Evolutionary conservation across 2,113 vertebrate genomes (phyloP).

Genomic region (Esox niger): DNA sequence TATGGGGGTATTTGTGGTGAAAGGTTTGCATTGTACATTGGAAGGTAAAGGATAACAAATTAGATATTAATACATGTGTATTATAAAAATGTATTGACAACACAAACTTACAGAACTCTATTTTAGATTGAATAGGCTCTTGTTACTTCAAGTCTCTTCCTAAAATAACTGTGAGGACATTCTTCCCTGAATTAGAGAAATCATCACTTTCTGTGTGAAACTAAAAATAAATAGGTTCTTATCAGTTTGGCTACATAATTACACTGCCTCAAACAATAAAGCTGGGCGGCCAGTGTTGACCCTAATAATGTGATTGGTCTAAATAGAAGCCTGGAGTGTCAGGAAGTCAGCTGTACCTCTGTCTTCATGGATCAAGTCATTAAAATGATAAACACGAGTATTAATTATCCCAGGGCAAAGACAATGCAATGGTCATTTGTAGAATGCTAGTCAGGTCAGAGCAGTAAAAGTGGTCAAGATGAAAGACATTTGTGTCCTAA

Average conservation of each 20-base stretch:
- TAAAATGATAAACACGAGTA: constrained; percentile 75
- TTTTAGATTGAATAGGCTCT: no score
- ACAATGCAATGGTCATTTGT: constrained; percentile 51
- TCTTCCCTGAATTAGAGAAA: background rate
- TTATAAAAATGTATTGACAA: no score
- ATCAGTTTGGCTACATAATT: constrained; percentile 70
- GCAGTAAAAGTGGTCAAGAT: constrained; percentile 57
- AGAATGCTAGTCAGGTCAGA: constrained; percentile 42
- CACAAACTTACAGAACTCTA: no score
- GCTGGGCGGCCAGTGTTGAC: constrained; percentile 51
- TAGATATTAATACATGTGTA: no score
- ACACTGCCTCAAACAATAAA: constrained; percentile 64
- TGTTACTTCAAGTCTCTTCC: background rate
- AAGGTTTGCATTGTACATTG: no score
- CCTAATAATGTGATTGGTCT: constrained; percentile 67
- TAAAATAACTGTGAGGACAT: no score
- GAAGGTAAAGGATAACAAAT: no score
- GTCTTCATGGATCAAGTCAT: constrained; percentile 76
- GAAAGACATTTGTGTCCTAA: constrained; percentile 39
- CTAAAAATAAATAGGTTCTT: constrained; percentile 65
- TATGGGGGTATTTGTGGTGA: no score
- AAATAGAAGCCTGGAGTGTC: constrained; percentile 60
- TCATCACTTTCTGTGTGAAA: constrained; percentile 12
- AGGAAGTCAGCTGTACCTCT: constrained; percentile 69
- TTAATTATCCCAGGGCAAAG: constrained; percentile 62